Base-by-base conservation (phyloP, 53 echinoderm and acorn worm species). In the Henricia sp. region DNA sequence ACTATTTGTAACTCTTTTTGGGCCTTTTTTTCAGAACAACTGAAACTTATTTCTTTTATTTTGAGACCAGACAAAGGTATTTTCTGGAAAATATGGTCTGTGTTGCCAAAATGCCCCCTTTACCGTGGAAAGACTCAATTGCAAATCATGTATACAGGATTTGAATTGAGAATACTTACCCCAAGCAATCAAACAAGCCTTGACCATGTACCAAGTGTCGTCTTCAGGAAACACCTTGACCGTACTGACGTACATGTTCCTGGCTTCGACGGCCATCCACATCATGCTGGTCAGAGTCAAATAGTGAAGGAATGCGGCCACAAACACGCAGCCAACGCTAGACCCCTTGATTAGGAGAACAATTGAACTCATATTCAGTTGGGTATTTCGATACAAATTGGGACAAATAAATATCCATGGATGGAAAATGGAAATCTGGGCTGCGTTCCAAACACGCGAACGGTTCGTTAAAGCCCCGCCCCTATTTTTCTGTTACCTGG, bases 251-350 rank as follows among this genome's bases (percentile, higher is more conserved):
- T 93, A 95, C 82, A 95, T 93, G 69, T 95, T 93, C 54, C 91
- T 64, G 44, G 95, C 95, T 72, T 95, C 95, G 0, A 88, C 92
- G 11, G 71, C 93, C 95, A 95, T 95, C 95, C 93, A 93, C 73
- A 85, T 52, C 58, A 95, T 86, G 11, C 92, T 67, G 11, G 90
- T 72, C 26, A 95, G 74, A 26, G 90, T 84, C 78, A 95, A 95
- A 56, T 90, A 95, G 56, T 95, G 95, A 16, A 95, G 50, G 26
- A 92, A 88, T 0, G 82, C 95, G 0, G 90, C 95, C 37, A 95
- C 95, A 53, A 84, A 43, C n/a, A 80, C 21, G 35, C 95, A 95
- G 17, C 84, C 95, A 29, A 42, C 60, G 27, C n/a, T 41, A 6
- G 70, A 67, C 17, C 54, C 73, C 73, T 67, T 67, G n/a, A n/a